phyloP scores from a whole-genome alignment of 1,140 invertebrate species.

The Hormaphis cornu region DNA sequence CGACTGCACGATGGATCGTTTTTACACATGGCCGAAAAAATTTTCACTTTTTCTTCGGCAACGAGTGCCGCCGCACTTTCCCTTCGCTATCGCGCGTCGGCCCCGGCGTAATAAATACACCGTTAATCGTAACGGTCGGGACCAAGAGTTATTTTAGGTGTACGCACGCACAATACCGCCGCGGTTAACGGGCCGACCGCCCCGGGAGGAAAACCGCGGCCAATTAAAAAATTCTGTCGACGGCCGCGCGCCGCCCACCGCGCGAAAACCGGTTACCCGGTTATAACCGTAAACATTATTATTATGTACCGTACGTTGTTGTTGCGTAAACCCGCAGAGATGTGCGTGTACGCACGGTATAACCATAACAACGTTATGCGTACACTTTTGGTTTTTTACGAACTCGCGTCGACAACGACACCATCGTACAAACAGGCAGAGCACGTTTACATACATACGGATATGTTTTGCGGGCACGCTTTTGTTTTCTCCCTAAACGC shows the following conservation, averaged over 20 bases:
- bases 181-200: neutral
- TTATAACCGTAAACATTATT: neutral
- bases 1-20: neutral
- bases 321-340: neutral
- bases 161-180: too few species aligned
- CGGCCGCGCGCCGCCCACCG: neutral
- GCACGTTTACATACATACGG: too few species aligned
- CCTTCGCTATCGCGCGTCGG: constrained; percentile 24
- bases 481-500: too few species aligned
- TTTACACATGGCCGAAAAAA: constrained; percentile 1
- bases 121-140: too few species aligned
- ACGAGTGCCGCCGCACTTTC: constrained; percentile 11
- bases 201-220: constrained; percentile 8
- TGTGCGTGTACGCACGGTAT: neutral
- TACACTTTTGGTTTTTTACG: too few species aligned
- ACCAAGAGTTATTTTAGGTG: too few species aligned
- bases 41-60: constrained; percentile 25
- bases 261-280: constrained; percentile 2
- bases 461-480: too few species aligned
- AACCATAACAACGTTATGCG: too few species aligned
- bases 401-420: too few species aligned
- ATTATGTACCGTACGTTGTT: too few species aligned
- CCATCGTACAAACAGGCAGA: too few species aligned
- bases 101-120: constrained; percentile 10
- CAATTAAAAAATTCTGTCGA: neutral